Conservation (phyloP, 2,797 vertebrate species). For the Hydrophis major region DNA sequence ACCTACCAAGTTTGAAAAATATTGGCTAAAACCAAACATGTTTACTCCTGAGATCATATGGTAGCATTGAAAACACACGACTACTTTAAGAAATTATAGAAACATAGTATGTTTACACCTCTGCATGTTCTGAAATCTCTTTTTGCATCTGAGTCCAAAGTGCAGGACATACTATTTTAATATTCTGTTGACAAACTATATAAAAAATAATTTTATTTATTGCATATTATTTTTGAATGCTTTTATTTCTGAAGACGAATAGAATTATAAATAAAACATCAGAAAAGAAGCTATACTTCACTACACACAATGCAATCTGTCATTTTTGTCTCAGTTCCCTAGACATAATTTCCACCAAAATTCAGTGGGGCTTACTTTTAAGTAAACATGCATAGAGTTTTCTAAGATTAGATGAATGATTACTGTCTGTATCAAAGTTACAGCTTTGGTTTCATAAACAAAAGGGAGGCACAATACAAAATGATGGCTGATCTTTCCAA, state of each 20-base stretch:
- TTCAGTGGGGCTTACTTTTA: not conserved
- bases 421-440: slow-evolving; percentile 17
- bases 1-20: not conserved
- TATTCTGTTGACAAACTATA: not conserved
- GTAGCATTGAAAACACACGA: not conserved
- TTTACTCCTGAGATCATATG: not conserved
- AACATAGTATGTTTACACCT: not conserved
- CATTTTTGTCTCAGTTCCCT: not conserved
- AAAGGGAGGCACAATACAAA: slow-evolving; percentile 36
- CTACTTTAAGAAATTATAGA: not conserved
- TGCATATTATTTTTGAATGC: not conserved
- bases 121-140: not conserved
- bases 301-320: not conserved
- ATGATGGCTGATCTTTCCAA: slow-evolving; percentile 47
- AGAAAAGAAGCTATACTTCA: not conserved
- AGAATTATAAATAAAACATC: not conserved
- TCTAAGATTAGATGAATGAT: slow-evolving; percentile 1
- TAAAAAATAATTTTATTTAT: not conserved
- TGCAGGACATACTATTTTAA: not conserved
- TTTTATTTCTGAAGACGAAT: not conserved
- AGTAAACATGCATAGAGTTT: not conserved
- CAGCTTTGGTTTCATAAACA: slow-evolving; percentile 41
- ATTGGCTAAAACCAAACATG: not conserved
- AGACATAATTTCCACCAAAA: not conserved
- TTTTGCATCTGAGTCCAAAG: not conserved